Conservation (phyloP, 1,140 invertebrate genomes). For the Scaptomyza graminum region DNA sequence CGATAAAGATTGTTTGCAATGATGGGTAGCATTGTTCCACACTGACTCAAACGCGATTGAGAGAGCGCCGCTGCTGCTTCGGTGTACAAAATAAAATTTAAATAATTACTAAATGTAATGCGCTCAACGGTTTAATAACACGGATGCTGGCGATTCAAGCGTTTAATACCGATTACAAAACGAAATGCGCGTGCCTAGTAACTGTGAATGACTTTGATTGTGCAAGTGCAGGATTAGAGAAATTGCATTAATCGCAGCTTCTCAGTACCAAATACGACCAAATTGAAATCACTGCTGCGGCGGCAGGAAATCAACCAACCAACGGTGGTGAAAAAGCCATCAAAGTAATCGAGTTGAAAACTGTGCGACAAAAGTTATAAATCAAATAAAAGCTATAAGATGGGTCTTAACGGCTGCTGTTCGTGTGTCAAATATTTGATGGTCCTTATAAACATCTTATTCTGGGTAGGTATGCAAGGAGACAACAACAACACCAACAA, state of each 20-base stretch:
- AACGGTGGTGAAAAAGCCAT: constrained; percentile 58
- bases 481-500: constrained; percentile 42
- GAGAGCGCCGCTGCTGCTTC: constrained; percentile 55
- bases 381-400: constrained; percentile 63
- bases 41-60: constrained; percentile 42
- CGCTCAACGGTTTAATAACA: constrained; percentile 41
- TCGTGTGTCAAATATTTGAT: constrained; percentile 88
- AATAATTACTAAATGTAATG: constrained; percentile 59
- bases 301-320: constrained; percentile 28
- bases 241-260: constrained; percentile 49
- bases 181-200: neutral
- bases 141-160: constrained; percentile 42
- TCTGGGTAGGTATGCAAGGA: constrained; percentile 87
- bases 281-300: constrained; percentile 13
- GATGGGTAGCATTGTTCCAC: constrained; percentile 17
- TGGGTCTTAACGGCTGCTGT: constrained; percentile 88
- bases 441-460: constrained; percentile 88
- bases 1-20: neutral
- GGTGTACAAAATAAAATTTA: constrained; percentile 65
- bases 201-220: constrained; percentile 19
- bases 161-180: constrained; percentile 22
- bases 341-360: constrained; percentile 31
- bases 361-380: constrained; percentile 19
- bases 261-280: constrained; percentile 35
- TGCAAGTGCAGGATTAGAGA: constrained; percentile 23